Conservation (phyloP, 2,113 vertebrate genomes). For the Bambusicola thoracicus region DNA sequence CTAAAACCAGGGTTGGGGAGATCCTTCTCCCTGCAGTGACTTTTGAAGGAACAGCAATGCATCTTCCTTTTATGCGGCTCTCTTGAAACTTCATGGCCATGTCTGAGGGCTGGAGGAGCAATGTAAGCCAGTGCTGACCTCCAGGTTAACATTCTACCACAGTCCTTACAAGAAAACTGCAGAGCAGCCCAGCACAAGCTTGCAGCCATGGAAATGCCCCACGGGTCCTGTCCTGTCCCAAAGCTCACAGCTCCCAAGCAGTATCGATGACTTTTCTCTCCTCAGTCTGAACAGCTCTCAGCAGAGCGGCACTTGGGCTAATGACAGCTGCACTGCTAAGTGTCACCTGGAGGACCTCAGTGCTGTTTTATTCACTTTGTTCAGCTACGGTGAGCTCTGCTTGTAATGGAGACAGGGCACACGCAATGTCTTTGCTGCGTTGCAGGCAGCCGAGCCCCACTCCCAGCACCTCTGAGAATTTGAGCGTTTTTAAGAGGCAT, state of each 20-base stretch:
- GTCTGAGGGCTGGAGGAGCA: not conserved
- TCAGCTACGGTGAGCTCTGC: not conserved
- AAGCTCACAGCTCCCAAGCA: not conserved
- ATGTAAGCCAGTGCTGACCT: too few species aligned
- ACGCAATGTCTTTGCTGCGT: not conserved
- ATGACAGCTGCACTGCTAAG: constrained; percentile 1
- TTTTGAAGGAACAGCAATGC: not conserved
- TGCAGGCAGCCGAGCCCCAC: not conserved
- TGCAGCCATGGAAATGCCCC: rapidly evolving
- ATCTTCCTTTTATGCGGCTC: not conserved
- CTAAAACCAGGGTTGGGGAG: not conserved
- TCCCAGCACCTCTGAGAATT: not conserved
- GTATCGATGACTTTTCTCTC: not conserved
- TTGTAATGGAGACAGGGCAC: not conserved
- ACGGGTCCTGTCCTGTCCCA: rapidly evolving
- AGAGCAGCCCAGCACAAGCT: not conserved
- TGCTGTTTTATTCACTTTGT: constrained; percentile 23
- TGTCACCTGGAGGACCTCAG: not conserved
- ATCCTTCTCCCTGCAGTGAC: not conserved
- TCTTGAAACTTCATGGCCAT: not conserved
- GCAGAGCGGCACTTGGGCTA: not conserved
- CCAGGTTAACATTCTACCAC: not conserved
- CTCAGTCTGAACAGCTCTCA: not conserved
- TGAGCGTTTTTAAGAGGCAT: not conserved
- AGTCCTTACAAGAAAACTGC: not conserved